These are phyloP conservation scores for Melanerpes aurifrons DNA, from an alignment of 2,113 vertebrate genomes.

Conservation along the genomic window DNA sequence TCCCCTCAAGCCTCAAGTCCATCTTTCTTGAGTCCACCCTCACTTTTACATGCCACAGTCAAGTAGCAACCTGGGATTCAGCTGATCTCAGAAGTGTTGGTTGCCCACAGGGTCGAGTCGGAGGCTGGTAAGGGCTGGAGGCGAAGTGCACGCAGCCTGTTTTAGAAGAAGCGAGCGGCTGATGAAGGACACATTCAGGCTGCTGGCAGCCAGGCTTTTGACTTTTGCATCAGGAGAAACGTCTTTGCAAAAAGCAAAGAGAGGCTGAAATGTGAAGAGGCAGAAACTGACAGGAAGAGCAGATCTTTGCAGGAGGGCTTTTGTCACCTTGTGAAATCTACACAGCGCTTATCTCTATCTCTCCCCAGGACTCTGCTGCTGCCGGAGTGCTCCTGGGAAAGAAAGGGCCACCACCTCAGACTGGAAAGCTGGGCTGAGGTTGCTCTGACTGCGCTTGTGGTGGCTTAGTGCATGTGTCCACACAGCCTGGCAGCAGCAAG, in stretches of 20 bases:
- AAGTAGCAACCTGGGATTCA: neutral
- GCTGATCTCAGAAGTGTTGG: neutral
- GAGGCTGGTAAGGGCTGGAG: neutral
- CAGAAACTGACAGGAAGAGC: neutral
- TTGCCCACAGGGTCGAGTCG: neutral
- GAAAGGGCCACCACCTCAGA: neutral
- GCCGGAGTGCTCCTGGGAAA: neutral
- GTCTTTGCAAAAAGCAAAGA: neutral
- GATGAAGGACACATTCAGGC: neutral
- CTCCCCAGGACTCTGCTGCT: neutral
- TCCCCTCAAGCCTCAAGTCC: neutral
- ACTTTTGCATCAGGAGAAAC: neutral
- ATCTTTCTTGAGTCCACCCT: neutral
- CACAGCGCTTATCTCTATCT: neutral
- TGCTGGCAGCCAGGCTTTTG: neutral
- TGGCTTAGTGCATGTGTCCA: neutral
- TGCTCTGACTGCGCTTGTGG: neutral
- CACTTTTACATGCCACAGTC: neutral
- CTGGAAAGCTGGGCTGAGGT: neutral
- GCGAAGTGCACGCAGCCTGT: neutral
- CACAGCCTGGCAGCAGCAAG: neutral
- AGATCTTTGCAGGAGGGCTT: neutral
- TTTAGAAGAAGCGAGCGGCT: neutral
- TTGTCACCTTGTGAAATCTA: neutral
- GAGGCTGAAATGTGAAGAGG: neutral